A percentile compares a stretch with the other conserved stretches of the same genome.
These are phyloP conservation scores for Liodrosophila aerea DNA, from an alignment of 2,888 invertebrate genomes.

Conservation along the genomic window DNA sequence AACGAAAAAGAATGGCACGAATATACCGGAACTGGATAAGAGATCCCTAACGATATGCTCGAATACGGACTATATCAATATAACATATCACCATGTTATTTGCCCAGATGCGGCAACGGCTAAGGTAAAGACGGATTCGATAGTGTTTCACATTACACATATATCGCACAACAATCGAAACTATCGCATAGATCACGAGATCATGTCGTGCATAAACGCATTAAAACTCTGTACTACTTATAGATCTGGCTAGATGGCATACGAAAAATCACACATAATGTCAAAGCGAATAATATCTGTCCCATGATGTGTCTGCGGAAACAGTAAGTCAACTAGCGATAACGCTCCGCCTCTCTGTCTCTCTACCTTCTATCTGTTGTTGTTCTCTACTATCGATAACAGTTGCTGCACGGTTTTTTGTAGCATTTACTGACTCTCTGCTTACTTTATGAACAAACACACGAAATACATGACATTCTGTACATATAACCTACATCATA, in stretches of 20 bases:
- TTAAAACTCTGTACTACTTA: constrained; percentile 73
- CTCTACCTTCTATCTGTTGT: constrained; percentile 9
- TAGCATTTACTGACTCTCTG: not conserved
- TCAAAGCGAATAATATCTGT: constrained; percentile 99
- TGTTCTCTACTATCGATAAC: not conserved
- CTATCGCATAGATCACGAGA: constrained; percentile 9
- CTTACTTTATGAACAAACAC: constrained; percentile 10
- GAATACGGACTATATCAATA: constrained; percentile 99
- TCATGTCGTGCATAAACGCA: constrained; percentile 37
- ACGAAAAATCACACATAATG: constrained; percentile 97
- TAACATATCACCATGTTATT: constrained; percentile 98
- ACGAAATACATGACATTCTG: not conserved
- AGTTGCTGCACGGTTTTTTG: not conserved
- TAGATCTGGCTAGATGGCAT: constrained; percentile 98
- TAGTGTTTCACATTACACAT: not conserved
- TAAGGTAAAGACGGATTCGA: constrained; percentile 86
- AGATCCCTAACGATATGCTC: constrained; percentile 98
- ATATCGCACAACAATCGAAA: not conserved
- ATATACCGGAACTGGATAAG: constrained; percentile 89
- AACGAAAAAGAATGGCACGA: constrained; percentile 89
- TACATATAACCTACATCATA: not conserved
- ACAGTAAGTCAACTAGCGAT: constrained; percentile 91
- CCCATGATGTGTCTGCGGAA: constrained; percentile 99
- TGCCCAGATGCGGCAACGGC: constrained; percentile 96
- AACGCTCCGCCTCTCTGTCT: constrained; percentile 1